phyloP scores from a whole-genome alignment of 2,797 vertebrate genomes.

The Sebastes variabilis region DNA sequence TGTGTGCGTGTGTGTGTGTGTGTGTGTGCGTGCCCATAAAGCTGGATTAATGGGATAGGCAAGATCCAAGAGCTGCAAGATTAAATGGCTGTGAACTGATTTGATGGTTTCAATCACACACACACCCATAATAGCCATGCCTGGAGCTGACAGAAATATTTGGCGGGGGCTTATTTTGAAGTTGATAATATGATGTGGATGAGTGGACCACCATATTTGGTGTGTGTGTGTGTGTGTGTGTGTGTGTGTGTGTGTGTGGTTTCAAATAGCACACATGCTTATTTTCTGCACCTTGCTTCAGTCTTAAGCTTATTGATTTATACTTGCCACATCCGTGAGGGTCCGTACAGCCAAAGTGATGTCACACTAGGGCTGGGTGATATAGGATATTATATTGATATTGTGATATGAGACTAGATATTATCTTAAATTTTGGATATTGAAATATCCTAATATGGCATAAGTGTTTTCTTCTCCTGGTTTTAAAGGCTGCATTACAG shows the following conservation, averaged over 20 bases:
- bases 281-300: neutral
- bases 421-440: no score
- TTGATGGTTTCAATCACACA: slow-evolving; percentile 65
- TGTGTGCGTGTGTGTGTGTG: neutral
- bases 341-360: no score
- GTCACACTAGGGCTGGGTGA: no score
- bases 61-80: slow-evolving; percentile 71
- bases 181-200: slow-evolving; percentile 48
- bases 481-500: no score
- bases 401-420: no score
- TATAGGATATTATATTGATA: neutral
- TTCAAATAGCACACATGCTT: slow-evolving; percentile 2
- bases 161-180: slow-evolving; percentile 22
- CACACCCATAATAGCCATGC: slow-evolving; percentile 23
- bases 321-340: no score
- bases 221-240: slow-evolving; percentile 5
- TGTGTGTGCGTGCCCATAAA: slow-evolving; percentile 36
- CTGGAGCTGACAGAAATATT: slow-evolving; percentile 43
- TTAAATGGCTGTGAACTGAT: slow-evolving; percentile 78
- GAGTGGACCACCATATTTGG: slow-evolving; percentile 33
- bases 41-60: slow-evolving; percentile 74
- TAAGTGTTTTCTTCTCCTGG: no score
- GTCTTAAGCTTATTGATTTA: neutral
- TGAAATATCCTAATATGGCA: no score
- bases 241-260: neutral